Evolutionary conservation across 1,140 invertebrate species (phyloP).

Genomic region (Zaprionus kolodkinae): DNA sequence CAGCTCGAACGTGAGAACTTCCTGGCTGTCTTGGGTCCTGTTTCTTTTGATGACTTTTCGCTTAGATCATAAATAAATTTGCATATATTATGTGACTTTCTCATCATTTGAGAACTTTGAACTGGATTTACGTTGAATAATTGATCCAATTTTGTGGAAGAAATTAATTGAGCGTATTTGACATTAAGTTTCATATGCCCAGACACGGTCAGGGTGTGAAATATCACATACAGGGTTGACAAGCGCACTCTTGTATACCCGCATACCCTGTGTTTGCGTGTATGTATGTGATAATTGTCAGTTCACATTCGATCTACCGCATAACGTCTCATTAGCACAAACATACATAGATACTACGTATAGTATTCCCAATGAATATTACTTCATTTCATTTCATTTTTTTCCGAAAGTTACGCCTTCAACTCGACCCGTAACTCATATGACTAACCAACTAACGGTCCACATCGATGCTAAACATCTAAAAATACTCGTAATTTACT

Average conservation of each 20-base stretch:
- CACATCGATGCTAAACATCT: conserved; percentile 51
- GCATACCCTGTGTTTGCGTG: background rate
- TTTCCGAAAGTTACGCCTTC: conserved; percentile 21
- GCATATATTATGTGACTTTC: conserved; percentile 46
- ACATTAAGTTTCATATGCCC: conserved; percentile 4
- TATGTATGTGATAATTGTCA: conserved; percentile 9
- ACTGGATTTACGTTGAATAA: conserved; percentile 47
- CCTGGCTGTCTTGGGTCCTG: conserved; percentile 22
- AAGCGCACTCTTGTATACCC: background rate
- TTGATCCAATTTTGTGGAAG: conserved; percentile 71
- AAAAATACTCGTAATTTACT: conserved; percentile 65
- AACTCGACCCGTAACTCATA: background rate
- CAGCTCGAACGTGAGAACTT: conserved; percentile 72
- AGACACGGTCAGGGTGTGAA: conserved; percentile 55
- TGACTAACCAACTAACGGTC: conserved; percentile 50
- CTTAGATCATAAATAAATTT: conserved; percentile 64
- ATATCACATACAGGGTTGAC: conserved; percentile 20
- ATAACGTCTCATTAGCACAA: background rate
- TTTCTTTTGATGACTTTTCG: conserved; percentile 60
- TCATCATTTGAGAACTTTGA: conserved; percentile 40
- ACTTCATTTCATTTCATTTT: conserved; percentile 12
- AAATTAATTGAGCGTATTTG: conserved; percentile 68
- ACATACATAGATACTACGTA: background rate
- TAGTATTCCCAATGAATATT: conserved; percentile 25
- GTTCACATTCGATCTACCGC: conserved; percentile 1